Evolutionary conservation across 2,797 vertebrate species (phyloP).

Genomic region (Cossypha dichroa): DNA sequence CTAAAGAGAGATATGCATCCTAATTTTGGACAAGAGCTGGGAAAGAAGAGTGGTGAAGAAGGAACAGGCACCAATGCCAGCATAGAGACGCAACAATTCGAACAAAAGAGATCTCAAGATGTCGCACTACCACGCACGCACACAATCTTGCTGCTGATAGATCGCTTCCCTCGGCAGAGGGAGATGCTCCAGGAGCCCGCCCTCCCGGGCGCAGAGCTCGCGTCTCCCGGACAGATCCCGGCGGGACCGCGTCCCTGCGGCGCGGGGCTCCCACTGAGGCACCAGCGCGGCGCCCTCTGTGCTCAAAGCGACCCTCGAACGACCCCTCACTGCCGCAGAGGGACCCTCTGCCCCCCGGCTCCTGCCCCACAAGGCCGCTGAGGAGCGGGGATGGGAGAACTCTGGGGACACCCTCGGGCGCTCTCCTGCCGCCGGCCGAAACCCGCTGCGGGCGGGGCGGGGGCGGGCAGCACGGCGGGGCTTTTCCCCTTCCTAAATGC

Average conservation of each 20-base stretch:
- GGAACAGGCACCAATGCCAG: not conserved
- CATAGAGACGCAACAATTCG: not conserved
- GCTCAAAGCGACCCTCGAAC: not conserved
- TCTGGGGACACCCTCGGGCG: not conserved
- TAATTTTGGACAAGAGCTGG: not conserved
- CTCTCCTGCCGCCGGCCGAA: not conserved
- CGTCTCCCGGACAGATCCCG: not conserved
- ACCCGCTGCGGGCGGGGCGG: no score
- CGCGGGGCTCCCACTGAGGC: not conserved
- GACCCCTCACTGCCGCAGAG: not conserved
- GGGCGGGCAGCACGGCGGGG: not conserved
- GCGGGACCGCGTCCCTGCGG: not conserved
- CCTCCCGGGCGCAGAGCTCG: not conserved
- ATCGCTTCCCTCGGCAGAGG: not conserved
- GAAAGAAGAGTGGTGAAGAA: not conserved
- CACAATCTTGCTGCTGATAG: not conserved
- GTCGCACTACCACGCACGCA: not conserved
- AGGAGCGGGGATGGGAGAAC: not conserved
- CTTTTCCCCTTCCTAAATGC: not conserved
- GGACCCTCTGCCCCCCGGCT: not conserved
- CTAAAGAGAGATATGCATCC: not conserved
- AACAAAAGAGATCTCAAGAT: conserved; percentile 58
- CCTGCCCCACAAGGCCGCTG: not conserved
- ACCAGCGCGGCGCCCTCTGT: not conserved
- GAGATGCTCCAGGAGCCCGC: not conserved